phyloP scores from a whole-genome alignment of 2,888 invertebrate species.

The Tachystola acroxantha region DNA sequence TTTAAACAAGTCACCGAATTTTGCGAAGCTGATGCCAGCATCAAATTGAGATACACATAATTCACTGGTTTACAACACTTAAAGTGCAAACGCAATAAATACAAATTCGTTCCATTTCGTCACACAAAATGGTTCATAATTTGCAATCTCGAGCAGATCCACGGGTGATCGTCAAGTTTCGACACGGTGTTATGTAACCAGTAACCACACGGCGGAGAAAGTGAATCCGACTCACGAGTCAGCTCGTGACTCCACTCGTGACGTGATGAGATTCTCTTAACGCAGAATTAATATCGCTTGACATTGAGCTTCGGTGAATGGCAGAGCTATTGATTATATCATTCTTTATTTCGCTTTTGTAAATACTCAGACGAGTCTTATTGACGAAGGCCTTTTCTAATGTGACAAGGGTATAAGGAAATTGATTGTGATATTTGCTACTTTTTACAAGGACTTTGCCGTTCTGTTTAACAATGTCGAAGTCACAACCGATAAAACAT shows the following conservation, averaged over 20 bases:
- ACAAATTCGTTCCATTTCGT: background rate
- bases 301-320: conserved; percentile 16
- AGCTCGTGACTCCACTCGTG: conserved; percentile 25
- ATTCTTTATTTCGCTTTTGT: background rate
- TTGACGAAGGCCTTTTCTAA: background rate
- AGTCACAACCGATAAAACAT: too few relatives aligned
- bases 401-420: background rate
- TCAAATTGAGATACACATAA: background rate
- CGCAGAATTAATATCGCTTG: conserved; percentile 29
- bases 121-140: background rate
- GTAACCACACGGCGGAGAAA: conserved; percentile 35
- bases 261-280: conserved; percentile 23
- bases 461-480: too few relatives aligned
- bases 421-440: background rate
- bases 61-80: background rate
- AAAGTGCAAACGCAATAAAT: too few relatives aligned
- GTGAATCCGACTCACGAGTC: conserved; percentile 22
- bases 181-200: conserved; percentile 36
- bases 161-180: conserved; percentile 28
- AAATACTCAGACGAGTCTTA: background rate
- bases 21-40: too few relatives aligned
- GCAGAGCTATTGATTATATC: background rate
- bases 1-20: too few relatives aligned
- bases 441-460: too few relatives aligned
- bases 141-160: conserved; percentile 28